Base-by-base conservation (phyloP, 1,140 invertebrate genomes). In the Pentalonia nigronervosa region DNA sequence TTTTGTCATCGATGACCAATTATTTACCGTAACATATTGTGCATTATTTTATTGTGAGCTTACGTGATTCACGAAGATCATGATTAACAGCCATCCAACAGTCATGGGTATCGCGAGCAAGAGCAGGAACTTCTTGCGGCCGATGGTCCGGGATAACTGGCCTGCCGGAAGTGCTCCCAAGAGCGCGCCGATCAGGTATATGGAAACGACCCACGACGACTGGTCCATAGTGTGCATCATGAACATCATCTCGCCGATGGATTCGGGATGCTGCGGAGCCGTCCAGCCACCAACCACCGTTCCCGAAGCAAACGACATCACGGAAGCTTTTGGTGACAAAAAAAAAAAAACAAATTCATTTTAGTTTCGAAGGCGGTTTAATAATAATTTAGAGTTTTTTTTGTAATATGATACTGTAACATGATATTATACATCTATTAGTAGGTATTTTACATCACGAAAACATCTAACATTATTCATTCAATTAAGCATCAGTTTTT, bases 41-140 rank as follows among this genome's bases (percentile, higher is more conserved):
- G n/a, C 2, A 76, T n/a, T 17, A 67, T 17, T 67, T 76, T n/a
- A 76, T n/a, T n/a, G 17, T 17, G 30, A 56, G 93, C 50, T 86
- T 93, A 94, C 94, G 53, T 90, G 53, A 50, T 94, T 84, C 30
- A 89, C 87, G 67, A 89, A 93, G 25, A 87, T 53, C 56, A 90
- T 67, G 88, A 94, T 94, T 6, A 88, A 8, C 3, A 92, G 41
- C 97, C 98, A 98, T 60, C 98, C 98, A 34, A 97, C 60, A 0
- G 97, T 96, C 95, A 97, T 98, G 0, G 97, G 97, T 17, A 97
- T 23, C 0, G 97, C 96, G 0, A 97, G 95, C 0, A 97, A 94
- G 23, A 98, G 94, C 96, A 98, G 97, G 0, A 97, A 96, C 76
- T 95, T 95, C 94, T 97, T 98, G 53, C 98, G 95, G 36, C 98